Evolutionary conservation across 92 coral and sea anemone genomes (phyloP), one percentile per base, ranked within the genome.

Genomic region (Parazoanthus atlanticus): DNA sequence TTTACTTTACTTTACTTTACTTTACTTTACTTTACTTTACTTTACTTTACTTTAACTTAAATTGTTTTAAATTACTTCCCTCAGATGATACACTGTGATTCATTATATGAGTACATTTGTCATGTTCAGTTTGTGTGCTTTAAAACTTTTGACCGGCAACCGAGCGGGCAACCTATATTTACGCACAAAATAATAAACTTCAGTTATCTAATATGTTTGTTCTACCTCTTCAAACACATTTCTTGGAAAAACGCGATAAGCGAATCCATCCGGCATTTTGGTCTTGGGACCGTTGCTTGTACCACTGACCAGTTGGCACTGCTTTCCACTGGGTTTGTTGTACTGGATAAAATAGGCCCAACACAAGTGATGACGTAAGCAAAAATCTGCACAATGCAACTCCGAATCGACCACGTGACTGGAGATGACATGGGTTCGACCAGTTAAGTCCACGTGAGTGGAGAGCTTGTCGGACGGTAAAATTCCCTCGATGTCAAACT

Each of bases 321-420:
- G 78, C 40, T 83, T 83, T 26, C 26, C 25, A 26, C 61, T 8
- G 7, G 78, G 78, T 29, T 69, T 47, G 21, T 69, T 40, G 38
- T 69, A 67, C 26, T 83, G 38, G 38, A 83, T 83, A 74, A 67
- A 40, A 29, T 83, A 83, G n/a, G 77, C 87, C 40, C 38, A 70
- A 43, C 87, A 83, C 43, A 83, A 49, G 64, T 83, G 87, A 83
- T 83, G 87, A 83, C 87, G 87, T 43, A 83, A 17, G 78, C 87
- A 83, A 26, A 28, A 2, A 76, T 83, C 87, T 30, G 87, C 87
- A 30, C 87, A 83, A 1, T 83, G 87, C 87, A 83, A 30, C 77
- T 83, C 87, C 6, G 87, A 83, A 47, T 83, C 78, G 19, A 83
- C 87, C 61, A 69, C 41, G 77, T 69, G 78, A 19, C 77, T 70